Conservation (phyloP, 2,113 vertebrate genomes). For the Nothocercus julius region DNA sequence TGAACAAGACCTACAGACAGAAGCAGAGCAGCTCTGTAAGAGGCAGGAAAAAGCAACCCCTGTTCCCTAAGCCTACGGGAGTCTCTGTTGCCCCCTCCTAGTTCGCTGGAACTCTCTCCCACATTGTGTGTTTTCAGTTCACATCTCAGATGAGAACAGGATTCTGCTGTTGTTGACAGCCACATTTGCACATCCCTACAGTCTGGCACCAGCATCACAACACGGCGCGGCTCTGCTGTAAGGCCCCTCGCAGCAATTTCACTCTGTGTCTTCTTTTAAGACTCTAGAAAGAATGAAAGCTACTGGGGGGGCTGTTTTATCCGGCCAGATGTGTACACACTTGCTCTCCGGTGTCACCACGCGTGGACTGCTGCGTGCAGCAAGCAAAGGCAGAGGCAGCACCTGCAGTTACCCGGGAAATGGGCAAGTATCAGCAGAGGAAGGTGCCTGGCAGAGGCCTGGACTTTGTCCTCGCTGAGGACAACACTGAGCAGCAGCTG, state of each 20-base stretch:
- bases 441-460: too few relatives aligned
- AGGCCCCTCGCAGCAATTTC: background rate
- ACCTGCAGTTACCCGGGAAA: background rate
- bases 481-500: background rate
- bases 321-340: background rate
- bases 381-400: background rate
- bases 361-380: background rate
- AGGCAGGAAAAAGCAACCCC: background rate
- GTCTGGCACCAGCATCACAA: rapidly evolving
- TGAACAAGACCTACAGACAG: too few relatives aligned
- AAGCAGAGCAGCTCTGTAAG: background rate
- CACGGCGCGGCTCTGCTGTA: background rate
- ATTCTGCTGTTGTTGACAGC: background rate
- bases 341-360: too few relatives aligned
- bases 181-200: background rate
- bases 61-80: too few relatives aligned
- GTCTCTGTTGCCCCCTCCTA: background rate
- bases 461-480: too few relatives aligned
- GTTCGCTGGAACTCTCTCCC: too few relatives aligned
- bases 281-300: background rate
- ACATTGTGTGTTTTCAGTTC: background rate
- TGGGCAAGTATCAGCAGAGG: background rate
- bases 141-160: background rate
- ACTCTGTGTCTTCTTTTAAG: background rate
- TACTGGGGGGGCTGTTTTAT: background rate